Evolutionary conservation across 2,113 vertebrate genomes (phyloP), one percentile per base, ranked within the genome.

Genomic region (Burhinus oedicnemus): DNA sequence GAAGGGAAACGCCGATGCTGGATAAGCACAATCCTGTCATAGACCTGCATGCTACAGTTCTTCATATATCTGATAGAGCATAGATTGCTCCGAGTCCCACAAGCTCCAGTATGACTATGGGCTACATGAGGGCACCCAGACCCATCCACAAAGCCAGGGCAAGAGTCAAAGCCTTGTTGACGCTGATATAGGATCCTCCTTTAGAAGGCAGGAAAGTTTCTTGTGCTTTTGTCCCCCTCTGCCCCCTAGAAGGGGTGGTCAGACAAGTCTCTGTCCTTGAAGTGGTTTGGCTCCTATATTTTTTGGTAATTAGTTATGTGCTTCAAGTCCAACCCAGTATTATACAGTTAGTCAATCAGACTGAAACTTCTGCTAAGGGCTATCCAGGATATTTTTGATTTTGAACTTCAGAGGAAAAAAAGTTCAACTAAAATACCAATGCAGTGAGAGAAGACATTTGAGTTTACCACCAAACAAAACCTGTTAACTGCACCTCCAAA

Each of bases 71-170:
- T 36, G 36, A 26, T 3, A 76, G 51, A n/a, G n/a, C n/a, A n/a
- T n/a, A n/a, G 27, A 40, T 21, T 0, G 0, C 29, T 55, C 5
- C 27, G 60, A 25, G 2, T 51, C 40, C 13, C 38, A 45, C 27
- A 78, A 54, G 60, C 32, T 38, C 79, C 19, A 6, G 14, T 51
- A 61, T 11, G 49, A 64, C 38, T 38, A 9, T 3, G 21, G 64
- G 42, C 36, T 76, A 58, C 34, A 18, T 8, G 15, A 45, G 22
- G 65, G 34, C 19, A 30, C 14, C 44, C 1, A 13, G 34, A 71
- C 15, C 15, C 42, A 72, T 2, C 30, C 75, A 36, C 42, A 47
- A 34, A 68, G 68, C 45, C 66, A 71, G 25, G 20, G 34, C 18
- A 83, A 69, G 47, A 57, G 8, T 26, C 57, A 62, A 65, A 68